Evolutionary conservation across 2,113 vertebrate genomes (phyloP).

Genomic region (Callipepla californica): DNA sequence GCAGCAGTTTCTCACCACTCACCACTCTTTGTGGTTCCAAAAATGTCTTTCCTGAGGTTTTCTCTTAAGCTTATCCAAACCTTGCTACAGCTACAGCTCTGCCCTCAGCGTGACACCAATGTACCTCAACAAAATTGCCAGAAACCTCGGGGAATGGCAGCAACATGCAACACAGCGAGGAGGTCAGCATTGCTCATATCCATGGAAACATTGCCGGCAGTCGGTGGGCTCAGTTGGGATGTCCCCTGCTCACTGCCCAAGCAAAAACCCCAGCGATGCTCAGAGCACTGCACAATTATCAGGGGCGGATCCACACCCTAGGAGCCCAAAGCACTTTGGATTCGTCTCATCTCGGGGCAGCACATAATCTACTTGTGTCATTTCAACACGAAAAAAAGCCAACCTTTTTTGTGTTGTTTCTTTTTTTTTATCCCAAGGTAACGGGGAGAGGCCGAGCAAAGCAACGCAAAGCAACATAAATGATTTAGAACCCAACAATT

Average conservation of each 20-base stretch:
- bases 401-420: not conserved
- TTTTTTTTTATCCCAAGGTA: slow-evolving; percentile 49
- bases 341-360: not conserved
- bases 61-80: not conserved
- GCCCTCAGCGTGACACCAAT: not conserved
- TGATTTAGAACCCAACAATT: slow-evolving; percentile 80
- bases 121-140: not conserved
- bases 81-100: not conserved
- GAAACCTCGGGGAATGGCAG: not conserved
- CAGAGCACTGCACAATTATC: not conserved
- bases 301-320: not conserved
- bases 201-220: not conserved
- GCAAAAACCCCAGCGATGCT: not conserved
- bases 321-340: not conserved
- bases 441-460: slow-evolving; percentile 58
- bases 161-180: not conserved
- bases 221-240: not conserved
- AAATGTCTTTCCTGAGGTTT: not conserved
- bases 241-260: not conserved
- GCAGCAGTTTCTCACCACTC: not conserved
- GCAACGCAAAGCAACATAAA: slow-evolving; percentile 73
- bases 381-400: not conserved
- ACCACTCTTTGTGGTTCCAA: not conserved
- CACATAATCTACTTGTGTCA: slow-evolving; percentile 11
- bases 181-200: not conserved